Percentiles rank a stretch among this genome's conserved stretches.
Evolutionary conservation across 1,140 invertebrate species (phyloP).

Genomic region (Protaetia brevitarsis): DNA sequence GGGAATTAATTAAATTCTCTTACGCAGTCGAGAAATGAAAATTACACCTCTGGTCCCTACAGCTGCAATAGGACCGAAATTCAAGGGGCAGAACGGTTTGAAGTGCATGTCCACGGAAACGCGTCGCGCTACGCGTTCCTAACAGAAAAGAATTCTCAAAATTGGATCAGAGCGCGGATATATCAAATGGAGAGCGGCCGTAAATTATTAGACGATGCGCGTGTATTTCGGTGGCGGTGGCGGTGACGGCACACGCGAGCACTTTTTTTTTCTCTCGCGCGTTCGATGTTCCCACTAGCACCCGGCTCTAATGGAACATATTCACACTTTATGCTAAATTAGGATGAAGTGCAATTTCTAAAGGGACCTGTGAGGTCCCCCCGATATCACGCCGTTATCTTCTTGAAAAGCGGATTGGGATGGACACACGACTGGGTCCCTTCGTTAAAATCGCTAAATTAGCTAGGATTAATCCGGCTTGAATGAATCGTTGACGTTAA

Average conservation of each 20-base stretch:
- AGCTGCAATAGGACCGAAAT: too few species aligned
- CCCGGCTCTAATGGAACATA: slow-evolving; percentile 4
- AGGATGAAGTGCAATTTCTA: slow-evolving; percentile 13
- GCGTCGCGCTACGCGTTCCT: not conserved
- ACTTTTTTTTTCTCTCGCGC: not conserved
- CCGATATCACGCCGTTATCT: too few species aligned
- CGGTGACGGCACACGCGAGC: not conserved
- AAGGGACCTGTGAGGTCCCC: not conserved
- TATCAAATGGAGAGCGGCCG: not conserved
- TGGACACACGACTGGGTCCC: too few species aligned
- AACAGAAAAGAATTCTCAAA: slow-evolving; percentile 1
- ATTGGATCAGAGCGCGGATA: slow-evolving; percentile 1
- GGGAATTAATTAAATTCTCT: not conserved
- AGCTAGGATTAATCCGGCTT: too few species aligned
- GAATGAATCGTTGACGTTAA: too few species aligned
- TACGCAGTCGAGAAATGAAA: not conserved
- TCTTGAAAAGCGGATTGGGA: too few species aligned
- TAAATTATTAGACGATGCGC: not conserved
- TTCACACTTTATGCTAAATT: slow-evolving; percentile 16
- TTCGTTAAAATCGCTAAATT: too few species aligned
- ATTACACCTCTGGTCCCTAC: too few species aligned
- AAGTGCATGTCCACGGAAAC: too few species aligned
- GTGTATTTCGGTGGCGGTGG: slow-evolving; percentile 14
- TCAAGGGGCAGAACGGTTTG: too few species aligned
- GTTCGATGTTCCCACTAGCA: not conserved